Percentiles rank a stretch among this genome's conserved stretches.
Conservation (phyloP, 2,113 vertebrate species). For the Ardeotis arabs region DNA sequence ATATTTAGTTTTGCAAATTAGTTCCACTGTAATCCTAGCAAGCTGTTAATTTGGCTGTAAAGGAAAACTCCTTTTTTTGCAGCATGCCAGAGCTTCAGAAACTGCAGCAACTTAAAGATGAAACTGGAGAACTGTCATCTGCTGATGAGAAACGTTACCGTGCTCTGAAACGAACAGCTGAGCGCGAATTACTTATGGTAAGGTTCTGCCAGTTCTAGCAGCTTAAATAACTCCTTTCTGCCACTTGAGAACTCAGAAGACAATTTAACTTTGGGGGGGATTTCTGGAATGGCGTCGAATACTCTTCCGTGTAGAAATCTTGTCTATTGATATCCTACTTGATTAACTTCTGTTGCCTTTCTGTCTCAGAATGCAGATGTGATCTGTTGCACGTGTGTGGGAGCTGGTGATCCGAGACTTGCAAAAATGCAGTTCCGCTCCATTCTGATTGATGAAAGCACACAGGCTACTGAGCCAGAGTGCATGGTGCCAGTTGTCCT, state of each 20-base stretch:
- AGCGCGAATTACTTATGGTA: slow-evolving; percentile 96
- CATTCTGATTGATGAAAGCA: slow-evolving; percentile 97
- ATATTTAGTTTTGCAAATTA: not conserved
- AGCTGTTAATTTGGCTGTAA: not conserved
- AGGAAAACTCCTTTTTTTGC: not conserved
- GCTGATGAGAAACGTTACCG: slow-evolving; percentile 97
- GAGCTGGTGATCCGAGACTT: slow-evolving; percentile 92
- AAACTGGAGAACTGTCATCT: slow-evolving; percentile 95
- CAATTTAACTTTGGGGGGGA: fast-evolving
- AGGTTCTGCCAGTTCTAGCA: not conserved
- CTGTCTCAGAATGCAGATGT: slow-evolving; percentile 90
- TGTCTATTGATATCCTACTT: fast-evolving
- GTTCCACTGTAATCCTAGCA: fast-evolving
- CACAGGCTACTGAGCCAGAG: slow-evolving; percentile 96
- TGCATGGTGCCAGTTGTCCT: slow-evolving; percentile 98
- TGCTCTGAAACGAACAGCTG: slow-evolving; percentile 93
- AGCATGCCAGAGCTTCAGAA: slow-evolving; percentile 99
- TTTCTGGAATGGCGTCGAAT: not conserved
- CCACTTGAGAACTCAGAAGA: not conserved
- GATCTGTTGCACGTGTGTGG: slow-evolving; percentile 97
- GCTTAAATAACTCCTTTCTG: not conserved
- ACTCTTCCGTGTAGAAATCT: fast-evolving
- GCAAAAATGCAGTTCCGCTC: slow-evolving; percentile 99
- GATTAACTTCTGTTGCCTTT: fast-evolving
- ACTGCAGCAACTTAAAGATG: slow-evolving; percentile 96